These are phyloP conservation scores for Gallinago media DNA, from an alignment of 2,113 vertebrate species.

Conservation along the genomic window DNA sequence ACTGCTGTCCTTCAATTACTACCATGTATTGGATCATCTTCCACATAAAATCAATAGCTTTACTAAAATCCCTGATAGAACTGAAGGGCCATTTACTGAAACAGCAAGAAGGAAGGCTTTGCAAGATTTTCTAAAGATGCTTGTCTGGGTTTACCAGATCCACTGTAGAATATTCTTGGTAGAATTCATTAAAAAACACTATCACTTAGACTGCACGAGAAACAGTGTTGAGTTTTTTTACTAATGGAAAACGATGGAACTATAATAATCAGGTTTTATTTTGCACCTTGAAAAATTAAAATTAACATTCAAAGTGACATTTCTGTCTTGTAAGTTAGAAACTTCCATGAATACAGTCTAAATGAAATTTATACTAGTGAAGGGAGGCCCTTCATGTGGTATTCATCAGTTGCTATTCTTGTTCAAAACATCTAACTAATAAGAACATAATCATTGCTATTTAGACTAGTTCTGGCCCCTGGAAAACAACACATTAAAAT, in stretches of 20 bases:
- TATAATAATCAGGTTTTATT: background rate
- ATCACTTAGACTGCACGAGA: background rate
- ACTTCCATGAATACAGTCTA: background rate
- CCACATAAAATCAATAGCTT: background rate
- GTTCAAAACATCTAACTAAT: conserved; percentile 48
- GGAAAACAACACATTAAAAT: conserved; percentile 55
- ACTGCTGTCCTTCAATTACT: background rate
- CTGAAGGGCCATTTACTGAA: background rate
- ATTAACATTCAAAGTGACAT: background rate
- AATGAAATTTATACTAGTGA: conserved; percentile 27
- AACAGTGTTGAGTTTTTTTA: background rate
- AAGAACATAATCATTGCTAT: conserved; percentile 38
- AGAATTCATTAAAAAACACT: background rate
- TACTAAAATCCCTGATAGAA: background rate
- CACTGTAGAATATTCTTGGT: background rate
- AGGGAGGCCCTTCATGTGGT: conserved; percentile 15
- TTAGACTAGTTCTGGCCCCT: conserved; percentile 26
- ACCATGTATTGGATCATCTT: background rate
- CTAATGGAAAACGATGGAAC: conserved; percentile 43
- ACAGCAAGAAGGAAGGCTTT: background rate
- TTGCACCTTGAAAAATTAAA: conserved; percentile 19
- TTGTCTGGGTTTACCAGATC: background rate
- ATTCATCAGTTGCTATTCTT: conserved; percentile 60
- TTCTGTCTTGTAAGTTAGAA: background rate
- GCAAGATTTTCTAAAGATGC: background rate